phyloP scores from a whole-genome alignment of 37 sponge, comb jelly and placozoan species.

The Haliclona indistincta region DNA sequence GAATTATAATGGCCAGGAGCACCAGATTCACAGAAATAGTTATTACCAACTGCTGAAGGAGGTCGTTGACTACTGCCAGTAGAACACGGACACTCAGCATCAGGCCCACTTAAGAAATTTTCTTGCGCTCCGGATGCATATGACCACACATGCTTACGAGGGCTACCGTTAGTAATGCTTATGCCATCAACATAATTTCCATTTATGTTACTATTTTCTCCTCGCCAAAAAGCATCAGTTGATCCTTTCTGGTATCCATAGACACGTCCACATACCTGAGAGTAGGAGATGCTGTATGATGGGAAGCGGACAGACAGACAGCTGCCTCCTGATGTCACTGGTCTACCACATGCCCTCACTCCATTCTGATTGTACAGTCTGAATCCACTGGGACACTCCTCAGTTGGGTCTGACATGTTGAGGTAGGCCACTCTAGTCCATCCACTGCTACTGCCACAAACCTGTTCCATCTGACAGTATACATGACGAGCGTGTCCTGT shows the following conservation, averaged over 20 bases:
- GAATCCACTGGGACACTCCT: constrained; percentile 4
- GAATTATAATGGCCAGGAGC: not conserved
- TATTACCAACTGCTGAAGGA: constrained; percentile 8
- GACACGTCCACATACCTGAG: constrained; percentile 25
- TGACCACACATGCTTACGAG: constrained; percentile 34
- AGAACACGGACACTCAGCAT: not conserved
- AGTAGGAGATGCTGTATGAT: not conserved
- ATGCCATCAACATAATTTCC: constrained; percentile 29
- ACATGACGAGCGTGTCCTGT: constrained; percentile 9
- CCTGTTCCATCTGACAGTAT: constrained; percentile 17
- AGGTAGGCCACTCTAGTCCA: constrained; percentile 15
- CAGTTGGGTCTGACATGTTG: constrained; percentile 19
- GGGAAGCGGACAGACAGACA: constrained; percentile 1
- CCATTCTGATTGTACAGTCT: not conserved
- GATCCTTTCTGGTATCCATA: constrained; percentile 1
- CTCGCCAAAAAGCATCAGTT: constrained; percentile 1
- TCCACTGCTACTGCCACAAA: constrained; percentile 1
- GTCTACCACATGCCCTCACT: constrained; percentile 21
- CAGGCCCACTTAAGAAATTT: not conserved
- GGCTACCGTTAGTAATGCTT: constrained; percentile 16
- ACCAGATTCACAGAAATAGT: constrained; percentile 13
- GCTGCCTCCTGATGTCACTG: not conserved
- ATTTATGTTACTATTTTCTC: not conserved
- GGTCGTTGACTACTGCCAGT: not conserved
- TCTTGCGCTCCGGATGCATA: constrained; percentile 1